Percentiles rank a stretch among this genome's conserved stretches.
phyloP scores from a whole-genome alignment of 2,888 invertebrate species.

The Harpalus rubripes region DNA sequence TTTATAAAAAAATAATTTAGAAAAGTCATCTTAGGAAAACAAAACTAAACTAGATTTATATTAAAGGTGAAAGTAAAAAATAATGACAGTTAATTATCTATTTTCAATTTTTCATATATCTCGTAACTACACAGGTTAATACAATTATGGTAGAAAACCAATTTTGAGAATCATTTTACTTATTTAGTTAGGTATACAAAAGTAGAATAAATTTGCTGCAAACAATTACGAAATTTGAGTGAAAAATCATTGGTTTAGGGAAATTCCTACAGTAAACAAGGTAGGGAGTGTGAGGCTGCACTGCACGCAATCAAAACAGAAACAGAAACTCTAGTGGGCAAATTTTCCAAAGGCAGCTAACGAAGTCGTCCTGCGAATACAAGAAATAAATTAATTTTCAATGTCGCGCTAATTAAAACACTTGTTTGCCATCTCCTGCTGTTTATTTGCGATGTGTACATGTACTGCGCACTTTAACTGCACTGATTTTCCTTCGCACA shows the following conservation, averaged over 20 bases:
- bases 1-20: too few species aligned
- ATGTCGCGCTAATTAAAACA: constrained; percentile 65
- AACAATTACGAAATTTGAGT: background rate
- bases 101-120: too few species aligned
- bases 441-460: constrained; percentile 49
- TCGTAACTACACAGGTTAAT: too few species aligned
- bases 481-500: background rate
- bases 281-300: background rate
- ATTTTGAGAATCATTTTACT: too few species aligned
- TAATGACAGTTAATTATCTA: too few species aligned
- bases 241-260: constrained; percentile 3
- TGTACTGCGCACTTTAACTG: constrained; percentile 14
- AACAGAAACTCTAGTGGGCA: constrained; percentile 46
- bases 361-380: constrained; percentile 59
- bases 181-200: too few species aligned
- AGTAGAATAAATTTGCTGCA: background rate
- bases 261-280: constrained; percentile 24
- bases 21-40: too few species aligned
- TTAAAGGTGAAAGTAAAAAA: too few species aligned
- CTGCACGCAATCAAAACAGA: constrained; percentile 17
- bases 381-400: constrained; percentile 66
- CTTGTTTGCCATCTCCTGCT: constrained; percentile 59
- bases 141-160: too few species aligned
- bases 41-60: too few species aligned
- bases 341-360: constrained; percentile 60